Conservation (phyloP, 2,888 invertebrate species). For the Drosophila acutilabella region DNA sequence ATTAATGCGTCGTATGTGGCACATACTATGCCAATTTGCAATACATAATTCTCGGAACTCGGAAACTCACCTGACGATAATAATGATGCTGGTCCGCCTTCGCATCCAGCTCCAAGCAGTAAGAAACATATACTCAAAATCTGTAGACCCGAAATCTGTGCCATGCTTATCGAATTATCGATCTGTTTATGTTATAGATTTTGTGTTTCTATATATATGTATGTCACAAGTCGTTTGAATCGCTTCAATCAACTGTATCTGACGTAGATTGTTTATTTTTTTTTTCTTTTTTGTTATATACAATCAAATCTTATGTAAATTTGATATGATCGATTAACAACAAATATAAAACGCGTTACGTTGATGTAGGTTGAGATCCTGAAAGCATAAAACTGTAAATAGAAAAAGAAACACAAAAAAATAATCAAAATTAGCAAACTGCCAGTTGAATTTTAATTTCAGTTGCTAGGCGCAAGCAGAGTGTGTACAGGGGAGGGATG, state of each 20-base stretch:
- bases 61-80: slow-evolving; percentile 48
- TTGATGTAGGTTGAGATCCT: slow-evolving; percentile 60
- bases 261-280: slow-evolving; percentile 6
- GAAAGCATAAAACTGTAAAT: slow-evolving; percentile 44
- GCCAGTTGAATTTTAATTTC: slow-evolving; percentile 44
- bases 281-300: neutral
- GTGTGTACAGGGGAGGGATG: neutral
- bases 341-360: slow-evolving; percentile 28
- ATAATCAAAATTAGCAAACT: slow-evolving; percentile 29
- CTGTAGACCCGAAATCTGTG: slow-evolving; percentile 15
- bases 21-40: slow-evolving; percentile 19
- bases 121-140: slow-evolving; percentile 13
- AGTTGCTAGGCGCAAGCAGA: slow-evolving; percentile 17
- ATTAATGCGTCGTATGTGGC: slow-evolving; percentile 33
- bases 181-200: slow-evolving; percentile 1
- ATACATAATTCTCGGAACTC: slow-evolving; percentile 40
- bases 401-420: slow-evolving; percentile 1
- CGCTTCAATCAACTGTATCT: slow-evolving; percentile 3
- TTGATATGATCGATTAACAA: slow-evolving; percentile 14
- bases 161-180: slow-evolving; percentile 28
- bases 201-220: neutral
- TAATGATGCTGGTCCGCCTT: slow-evolving; percentile 6
- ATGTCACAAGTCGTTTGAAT: slow-evolving; percentile 8
- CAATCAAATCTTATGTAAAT: slow-evolving; percentile 41
- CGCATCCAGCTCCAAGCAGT: slow-evolving; percentile 4